A percentile compares a stretch with the other conserved stretches of the same genome.
phyloP scores from a whole-genome alignment of 2,797 vertebrate genomes.

The Psittacula derbiana region DNA sequence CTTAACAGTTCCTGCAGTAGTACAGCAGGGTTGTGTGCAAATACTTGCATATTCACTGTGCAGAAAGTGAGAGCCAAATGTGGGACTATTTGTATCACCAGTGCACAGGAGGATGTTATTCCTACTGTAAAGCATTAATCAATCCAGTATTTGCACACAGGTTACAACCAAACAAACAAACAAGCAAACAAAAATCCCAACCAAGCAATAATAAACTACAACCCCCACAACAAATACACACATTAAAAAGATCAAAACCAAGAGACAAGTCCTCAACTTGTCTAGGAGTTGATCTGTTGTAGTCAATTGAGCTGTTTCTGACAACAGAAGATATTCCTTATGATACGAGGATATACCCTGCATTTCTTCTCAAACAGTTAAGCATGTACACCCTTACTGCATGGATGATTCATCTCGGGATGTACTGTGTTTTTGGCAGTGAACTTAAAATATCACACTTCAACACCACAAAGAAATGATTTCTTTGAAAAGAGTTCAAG shows the following conservation, averaged over 20 bases:
- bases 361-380: background rate
- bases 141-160: background rate
- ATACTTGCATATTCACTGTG: background rate
- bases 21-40: background rate
- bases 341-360: background rate
- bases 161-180: background rate
- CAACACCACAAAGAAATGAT: background rate
- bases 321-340: background rate
- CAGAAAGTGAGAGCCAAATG: background rate
- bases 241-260: background rate
- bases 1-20: background rate
- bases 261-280: background rate
- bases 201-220: background rate
- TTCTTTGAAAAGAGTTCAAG: slow-evolving; percentile 8
- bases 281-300: background rate
- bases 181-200: too few relatives aligned
- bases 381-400: background rate
- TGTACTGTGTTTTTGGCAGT: background rate
- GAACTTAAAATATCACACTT: slow-evolving; percentile 4
- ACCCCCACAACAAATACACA: background rate
- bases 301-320: background rate
- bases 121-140: background rate
- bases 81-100: background rate
- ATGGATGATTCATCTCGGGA: background rate
- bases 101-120: background rate